Percentiles rank a stretch among this genome's conserved stretches.
Conservation (phyloP, 1,140 invertebrate species). For the Lepidurus packardi region DNA sequence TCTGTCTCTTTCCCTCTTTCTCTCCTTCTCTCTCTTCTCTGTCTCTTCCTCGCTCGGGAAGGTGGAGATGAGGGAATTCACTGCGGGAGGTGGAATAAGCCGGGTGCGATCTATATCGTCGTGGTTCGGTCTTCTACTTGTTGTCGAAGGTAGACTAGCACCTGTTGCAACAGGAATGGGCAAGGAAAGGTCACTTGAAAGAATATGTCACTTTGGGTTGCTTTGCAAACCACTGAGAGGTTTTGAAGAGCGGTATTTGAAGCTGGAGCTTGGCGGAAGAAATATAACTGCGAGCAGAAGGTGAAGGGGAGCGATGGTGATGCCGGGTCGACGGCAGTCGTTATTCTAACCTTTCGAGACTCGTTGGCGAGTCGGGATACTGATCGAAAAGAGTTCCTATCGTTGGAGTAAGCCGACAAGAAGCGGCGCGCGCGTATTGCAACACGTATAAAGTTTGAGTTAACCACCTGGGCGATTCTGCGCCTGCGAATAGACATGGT, state of each 20-base stretch:
- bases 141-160: background rate
- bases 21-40: background rate
- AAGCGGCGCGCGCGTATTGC: background rate
- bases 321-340: constrained; percentile 1
- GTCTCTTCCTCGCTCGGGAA: background rate
- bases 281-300: background rate
- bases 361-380: constrained; percentile 3
- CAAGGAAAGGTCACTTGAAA: background rate
- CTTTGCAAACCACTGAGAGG: background rate
- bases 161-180: background rate
- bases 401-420: constrained; percentile 7
- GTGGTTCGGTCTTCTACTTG: background rate
- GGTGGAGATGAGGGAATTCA: constrained; percentile 12
- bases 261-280: background rate
- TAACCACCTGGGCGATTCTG: background rate
- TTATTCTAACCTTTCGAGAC: background rate
- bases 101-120: background rate
- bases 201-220: background rate
- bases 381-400: constrained; percentile 11
- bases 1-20: background rate
- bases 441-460: background rate
- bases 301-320: background rate
- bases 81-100: constrained; percentile 3
- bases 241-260: background rate
- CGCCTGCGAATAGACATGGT: background rate